Conservation (phyloP, 2,797 vertebrate genomes). For the Gymnothorax javanicus region DNA sequence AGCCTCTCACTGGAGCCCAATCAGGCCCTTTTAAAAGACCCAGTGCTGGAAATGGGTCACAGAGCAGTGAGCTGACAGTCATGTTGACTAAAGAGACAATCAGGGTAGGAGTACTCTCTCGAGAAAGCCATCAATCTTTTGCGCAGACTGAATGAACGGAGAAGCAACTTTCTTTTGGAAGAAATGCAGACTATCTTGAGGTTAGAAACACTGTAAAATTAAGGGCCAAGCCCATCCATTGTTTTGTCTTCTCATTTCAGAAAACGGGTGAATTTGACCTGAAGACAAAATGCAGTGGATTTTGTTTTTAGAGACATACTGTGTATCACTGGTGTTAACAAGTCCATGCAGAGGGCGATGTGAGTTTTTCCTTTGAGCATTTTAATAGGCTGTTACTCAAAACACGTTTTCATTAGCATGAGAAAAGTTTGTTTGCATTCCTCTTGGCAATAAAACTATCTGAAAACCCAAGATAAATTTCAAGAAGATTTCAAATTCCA, state of each 20-base stretch:
- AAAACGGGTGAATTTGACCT: constrained; percentile 36
- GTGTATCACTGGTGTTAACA: not conserved
- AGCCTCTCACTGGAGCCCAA: constrained; percentile 36
- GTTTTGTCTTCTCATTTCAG: constrained; percentile 40
- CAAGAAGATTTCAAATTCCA: not conserved
- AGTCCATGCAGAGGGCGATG: not conserved
- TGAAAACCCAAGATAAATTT: not conserved
- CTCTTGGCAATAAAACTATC: not conserved
- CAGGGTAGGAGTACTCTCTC: not conserved
- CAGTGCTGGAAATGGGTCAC: not conserved
- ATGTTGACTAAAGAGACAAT: constrained; percentile 32
- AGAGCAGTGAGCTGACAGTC: not conserved
- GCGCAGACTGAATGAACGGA: constrained; percentile 37
- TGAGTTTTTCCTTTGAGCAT: not conserved
- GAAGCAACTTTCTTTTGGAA: constrained; percentile 35
- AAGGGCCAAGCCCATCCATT: constrained; percentile 35
- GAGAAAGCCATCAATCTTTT: constrained; percentile 39
- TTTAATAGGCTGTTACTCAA: not conserved
- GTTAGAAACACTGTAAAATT: constrained; percentile 23
- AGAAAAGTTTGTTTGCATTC: not conserved
- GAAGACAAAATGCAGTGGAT: constrained; percentile 32
- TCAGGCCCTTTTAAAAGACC: constrained; percentile 18
- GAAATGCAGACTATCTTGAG: constrained; percentile 25
- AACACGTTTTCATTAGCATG: not conserved
- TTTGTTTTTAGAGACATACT: not conserved